Percentiles rank a stretch among this genome's conserved stretches.
phyloP scores from a whole-genome alignment of 2,113 vertebrate species.

The Crotalus horridus region DNA sequence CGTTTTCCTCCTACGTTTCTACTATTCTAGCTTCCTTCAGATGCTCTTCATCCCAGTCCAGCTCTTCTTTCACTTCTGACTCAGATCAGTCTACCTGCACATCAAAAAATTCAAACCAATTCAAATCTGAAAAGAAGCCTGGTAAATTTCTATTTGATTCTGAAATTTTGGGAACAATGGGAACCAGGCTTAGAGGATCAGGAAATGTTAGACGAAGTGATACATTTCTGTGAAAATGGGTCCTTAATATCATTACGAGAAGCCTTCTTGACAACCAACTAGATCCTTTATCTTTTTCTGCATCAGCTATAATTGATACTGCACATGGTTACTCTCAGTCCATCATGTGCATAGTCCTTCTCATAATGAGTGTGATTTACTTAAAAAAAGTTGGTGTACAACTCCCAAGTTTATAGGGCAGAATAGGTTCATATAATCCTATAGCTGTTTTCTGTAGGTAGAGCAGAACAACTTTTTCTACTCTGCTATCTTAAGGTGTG shows the following conservation, averaged over 20 bases:
- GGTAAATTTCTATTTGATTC: neutral
- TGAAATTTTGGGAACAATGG: neutral
- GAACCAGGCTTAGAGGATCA: no score
- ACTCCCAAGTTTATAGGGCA: neutral
- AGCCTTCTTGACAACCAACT: neutral
- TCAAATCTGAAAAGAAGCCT: neutral
- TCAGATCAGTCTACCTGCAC: no score
- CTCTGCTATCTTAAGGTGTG: neutral
- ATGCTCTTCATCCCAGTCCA: neutral
- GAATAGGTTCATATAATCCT: neutral
- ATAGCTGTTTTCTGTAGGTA: neutral
- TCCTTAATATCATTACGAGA: neutral
- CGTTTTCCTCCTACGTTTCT: neutral
- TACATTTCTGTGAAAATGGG: neutral
- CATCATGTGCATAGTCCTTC: neutral
- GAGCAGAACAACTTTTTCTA: neutral
- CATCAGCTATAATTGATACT: neutral
- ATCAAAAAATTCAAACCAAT: neutral
- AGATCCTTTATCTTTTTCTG: neutral
- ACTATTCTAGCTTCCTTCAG: neutral
- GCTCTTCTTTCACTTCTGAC: neutral
- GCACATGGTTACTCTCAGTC: neutral
- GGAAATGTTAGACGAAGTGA: neutral
- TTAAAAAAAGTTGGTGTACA: neutral
- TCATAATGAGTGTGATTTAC: neutral